Conservation (phyloP, 2,113 vertebrate species). For the Rallus limicola region DNA sequence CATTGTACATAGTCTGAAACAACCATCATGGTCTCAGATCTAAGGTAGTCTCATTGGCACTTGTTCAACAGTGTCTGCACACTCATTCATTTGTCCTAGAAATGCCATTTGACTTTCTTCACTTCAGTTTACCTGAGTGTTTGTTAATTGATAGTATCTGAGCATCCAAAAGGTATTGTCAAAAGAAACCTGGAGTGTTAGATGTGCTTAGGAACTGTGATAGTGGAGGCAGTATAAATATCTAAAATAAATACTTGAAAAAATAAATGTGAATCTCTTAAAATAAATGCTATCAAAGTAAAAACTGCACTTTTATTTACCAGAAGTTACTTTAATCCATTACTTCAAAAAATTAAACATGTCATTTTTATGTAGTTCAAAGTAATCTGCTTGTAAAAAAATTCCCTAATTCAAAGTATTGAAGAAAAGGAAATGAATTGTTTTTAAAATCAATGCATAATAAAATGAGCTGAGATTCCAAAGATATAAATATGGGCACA, state of each 20-base stretch:
- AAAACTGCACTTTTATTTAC: not conserved
- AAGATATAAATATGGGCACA: not conserved
- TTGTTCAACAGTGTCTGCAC: not conserved
- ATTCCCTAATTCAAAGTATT: not conserved
- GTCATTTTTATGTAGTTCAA: not conserved
- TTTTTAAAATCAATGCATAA: not conserved
- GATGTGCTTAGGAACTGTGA: not conserved
- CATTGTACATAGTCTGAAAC: not conserved
- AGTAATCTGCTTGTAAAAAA: not conserved
- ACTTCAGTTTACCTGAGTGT: not conserved
- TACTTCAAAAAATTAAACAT: not conserved
- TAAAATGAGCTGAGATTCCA: not conserved
- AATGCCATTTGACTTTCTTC: not conserved
- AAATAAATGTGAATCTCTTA: not conserved
- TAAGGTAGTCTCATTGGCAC: not conserved
- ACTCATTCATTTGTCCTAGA: not conserved
- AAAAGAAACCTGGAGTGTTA: not conserved
- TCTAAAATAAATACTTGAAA: not conserved
- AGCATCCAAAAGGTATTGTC: not conserved
- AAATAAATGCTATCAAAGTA: not conserved
- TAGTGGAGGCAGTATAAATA: not conserved
- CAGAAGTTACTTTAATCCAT: not conserved
- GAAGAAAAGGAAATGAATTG: not conserved
- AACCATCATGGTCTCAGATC: not conserved
- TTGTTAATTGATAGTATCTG: not conserved